Conservation (phyloP, 2,888 invertebrate species). For the Malacosoma neustria region DNA sequence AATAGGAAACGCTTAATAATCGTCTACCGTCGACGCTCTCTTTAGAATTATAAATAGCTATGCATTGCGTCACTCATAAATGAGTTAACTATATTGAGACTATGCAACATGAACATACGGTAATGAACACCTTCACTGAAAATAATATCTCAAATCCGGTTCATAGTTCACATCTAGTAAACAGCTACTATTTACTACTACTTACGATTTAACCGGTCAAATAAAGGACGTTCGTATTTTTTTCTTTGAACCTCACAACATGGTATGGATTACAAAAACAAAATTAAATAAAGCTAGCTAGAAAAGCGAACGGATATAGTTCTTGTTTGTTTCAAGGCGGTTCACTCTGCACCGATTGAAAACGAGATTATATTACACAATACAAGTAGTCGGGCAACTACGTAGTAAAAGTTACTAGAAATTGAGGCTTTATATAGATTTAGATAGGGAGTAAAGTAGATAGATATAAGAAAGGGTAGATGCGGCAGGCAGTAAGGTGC, state of each 20-base stretch:
- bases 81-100: conserved; percentile 1
- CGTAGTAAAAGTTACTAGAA: conserved; percentile 55
- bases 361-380: conserved; percentile 62
- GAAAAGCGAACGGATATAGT: conserved; percentile 57
- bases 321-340: conserved; percentile 61
- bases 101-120: neutral
- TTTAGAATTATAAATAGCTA: conserved; percentile 19
- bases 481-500: conserved; percentile 62
- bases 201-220: conserved; percentile 17
- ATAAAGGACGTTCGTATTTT: conserved; percentile 34
- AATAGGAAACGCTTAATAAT: conserved; percentile 24
- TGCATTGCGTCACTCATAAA: too few relatives aligned
- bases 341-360: conserved; percentile 45
- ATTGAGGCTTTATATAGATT: conserved; percentile 31
- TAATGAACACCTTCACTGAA: too few relatives aligned
- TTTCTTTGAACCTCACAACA: conserved; percentile 28
- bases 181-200: conserved; percentile 25
- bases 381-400: conserved; percentile 36
- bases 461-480: conserved; percentile 35
- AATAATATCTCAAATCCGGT: conserved; percentile 23
- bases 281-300: conserved; percentile 41
- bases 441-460: conserved; percentile 24
- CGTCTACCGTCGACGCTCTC: conserved; percentile 15
- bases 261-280: conserved; percentile 30
- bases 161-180: conserved; percentile 30